Evolutionary conservation across 2,113 vertebrate species (phyloP).

Genomic region (Solea solea): DNA sequence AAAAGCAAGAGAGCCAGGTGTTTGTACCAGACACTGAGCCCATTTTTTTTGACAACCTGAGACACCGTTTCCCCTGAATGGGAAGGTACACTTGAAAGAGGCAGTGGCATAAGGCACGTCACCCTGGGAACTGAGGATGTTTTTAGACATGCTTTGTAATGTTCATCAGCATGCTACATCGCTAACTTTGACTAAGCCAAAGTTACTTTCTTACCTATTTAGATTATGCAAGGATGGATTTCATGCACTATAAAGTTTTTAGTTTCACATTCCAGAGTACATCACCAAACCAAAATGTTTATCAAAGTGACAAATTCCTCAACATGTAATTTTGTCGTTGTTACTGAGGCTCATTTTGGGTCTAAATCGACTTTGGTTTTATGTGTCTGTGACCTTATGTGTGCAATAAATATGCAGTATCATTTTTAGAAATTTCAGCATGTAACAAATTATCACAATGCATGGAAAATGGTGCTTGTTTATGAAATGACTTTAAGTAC

Average conservation of each 20-base stretch:
- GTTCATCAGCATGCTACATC: constrained; percentile 39
- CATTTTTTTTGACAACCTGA: constrained; percentile 44
- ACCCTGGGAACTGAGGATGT: constrained; percentile 49
- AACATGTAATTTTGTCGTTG: constrained; percentile 11
- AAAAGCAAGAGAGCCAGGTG: constrained; percentile 34
- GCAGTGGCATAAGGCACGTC: constrained; percentile 30
- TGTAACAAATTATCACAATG: constrained; percentile 45
- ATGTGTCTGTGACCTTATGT: constrained; percentile 52
- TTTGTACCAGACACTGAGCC: constrained; percentile 41
- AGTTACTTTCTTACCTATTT: constrained; percentile 56
- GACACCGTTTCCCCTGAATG: constrained; percentile 40
- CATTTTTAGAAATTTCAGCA: constrained; percentile 61
- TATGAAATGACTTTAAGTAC: constrained; percentile 40
- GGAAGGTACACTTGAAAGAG: constrained; percentile 36
- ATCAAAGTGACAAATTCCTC: constrained; percentile 15
- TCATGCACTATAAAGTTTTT: too few relatives aligned
- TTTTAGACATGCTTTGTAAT: constrained; percentile 48
- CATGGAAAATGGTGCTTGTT: constrained; percentile 41
- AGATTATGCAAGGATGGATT: constrained; percentile 49
- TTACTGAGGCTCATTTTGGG: constrained; percentile 41
- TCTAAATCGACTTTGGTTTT: constrained; percentile 51
- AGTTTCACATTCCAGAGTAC: constrained; percentile 28
- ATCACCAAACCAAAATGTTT: constrained; percentile 18
- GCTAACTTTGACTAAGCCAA: constrained; percentile 58
- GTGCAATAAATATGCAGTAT: constrained; percentile 76